Percentiles rank a stretch among this genome's conserved stretches.
These are phyloP conservation scores for Camelus bactrianus DNA, from an alignment of 2,113 vertebrate species.

Conservation along the genomic window DNA sequence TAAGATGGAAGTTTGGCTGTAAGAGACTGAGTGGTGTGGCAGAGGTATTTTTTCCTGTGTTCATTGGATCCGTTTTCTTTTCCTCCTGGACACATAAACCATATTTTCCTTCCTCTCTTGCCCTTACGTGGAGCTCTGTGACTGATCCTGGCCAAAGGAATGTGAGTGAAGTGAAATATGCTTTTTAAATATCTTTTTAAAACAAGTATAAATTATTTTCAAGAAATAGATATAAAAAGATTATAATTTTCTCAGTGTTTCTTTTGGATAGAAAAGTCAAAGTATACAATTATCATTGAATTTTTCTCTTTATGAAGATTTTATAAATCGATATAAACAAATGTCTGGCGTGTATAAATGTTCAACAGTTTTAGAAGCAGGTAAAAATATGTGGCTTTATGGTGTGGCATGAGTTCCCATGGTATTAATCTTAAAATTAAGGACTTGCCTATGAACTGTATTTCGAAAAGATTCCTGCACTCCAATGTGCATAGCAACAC, in stretches of 20 bases:
- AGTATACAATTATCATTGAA: background rate
- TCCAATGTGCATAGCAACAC: too few relatives aligned
- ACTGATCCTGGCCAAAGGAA: background rate
- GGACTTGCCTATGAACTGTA: conserved; percentile 62
- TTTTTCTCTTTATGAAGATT: conserved; percentile 35
- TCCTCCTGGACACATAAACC: background rate
- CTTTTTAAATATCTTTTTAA: background rate
- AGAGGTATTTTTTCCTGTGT: background rate
- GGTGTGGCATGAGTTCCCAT: conserved; percentile 63
- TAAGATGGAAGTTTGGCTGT: background rate
- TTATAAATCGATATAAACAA: conserved; percentile 28
- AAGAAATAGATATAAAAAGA: background rate
- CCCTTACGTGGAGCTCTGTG: background rate
- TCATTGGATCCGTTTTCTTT: background rate
- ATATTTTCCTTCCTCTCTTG: background rate
- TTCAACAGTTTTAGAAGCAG: conserved; percentile 26
- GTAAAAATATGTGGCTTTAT: conserved; percentile 47
- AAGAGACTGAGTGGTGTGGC: background rate
- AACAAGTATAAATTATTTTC: conserved; percentile 44
- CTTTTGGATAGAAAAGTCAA: conserved; percentile 38
- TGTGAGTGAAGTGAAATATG: background rate
- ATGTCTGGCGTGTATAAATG: background rate
- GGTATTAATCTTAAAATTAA: conserved; percentile 40
- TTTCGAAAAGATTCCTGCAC: too few relatives aligned
- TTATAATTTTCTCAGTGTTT: conserved; percentile 23